Base-by-base conservation (phyloP, 2,113 vertebrate genomes). In the Cranoglanis bouderius region DNA sequence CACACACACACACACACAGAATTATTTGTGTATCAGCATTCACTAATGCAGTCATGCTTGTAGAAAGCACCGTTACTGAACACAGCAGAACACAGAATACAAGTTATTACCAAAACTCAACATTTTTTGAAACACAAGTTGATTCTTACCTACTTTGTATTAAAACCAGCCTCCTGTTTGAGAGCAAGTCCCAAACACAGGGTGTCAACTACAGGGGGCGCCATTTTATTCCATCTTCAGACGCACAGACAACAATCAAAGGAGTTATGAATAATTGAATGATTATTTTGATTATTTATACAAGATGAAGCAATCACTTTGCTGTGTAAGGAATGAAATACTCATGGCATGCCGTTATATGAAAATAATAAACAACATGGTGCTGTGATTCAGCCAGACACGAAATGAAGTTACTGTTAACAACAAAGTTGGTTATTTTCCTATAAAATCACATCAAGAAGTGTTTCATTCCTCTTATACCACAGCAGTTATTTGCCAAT, bases 1-100 rank as follows among this genome's bases (percentile, higher is more conserved):
- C 78, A 81, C 26, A 43, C n/a, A n/a, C n/a, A n/a, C 77, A 80
- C 77, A 81, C 80, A 82, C 78, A 82, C 29, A 49, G 3, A 77
- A 7, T 26, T 46, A 51, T 53, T 51, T n/a, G 49, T 80, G 77
- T 19, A 57, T 55, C 8, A 8, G 18, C 10, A 82, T 24, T 57
- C 32, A 24, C n/a, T 57, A 35, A 81, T 35, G n/a, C 49, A 55
- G 10, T 81, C 43, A 32, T n/a, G 29, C 14, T 16, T 51, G 14
- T 53, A n/a, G 46, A 80, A 53, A 3, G 14, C 14, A n/a, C 26
- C 12, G 10, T 46, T 35, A 32, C 32, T 72, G 35, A 72, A 75
- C 38, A 43, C 19, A 53, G 13, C 10, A 51, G 49, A 75, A 46
- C 21, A 46, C 9, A 77, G 46, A 49, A 10, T 10, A 74, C 35